Conservation (phyloP, 1,140 invertebrate species). For the Bombus superbus region DNA sequence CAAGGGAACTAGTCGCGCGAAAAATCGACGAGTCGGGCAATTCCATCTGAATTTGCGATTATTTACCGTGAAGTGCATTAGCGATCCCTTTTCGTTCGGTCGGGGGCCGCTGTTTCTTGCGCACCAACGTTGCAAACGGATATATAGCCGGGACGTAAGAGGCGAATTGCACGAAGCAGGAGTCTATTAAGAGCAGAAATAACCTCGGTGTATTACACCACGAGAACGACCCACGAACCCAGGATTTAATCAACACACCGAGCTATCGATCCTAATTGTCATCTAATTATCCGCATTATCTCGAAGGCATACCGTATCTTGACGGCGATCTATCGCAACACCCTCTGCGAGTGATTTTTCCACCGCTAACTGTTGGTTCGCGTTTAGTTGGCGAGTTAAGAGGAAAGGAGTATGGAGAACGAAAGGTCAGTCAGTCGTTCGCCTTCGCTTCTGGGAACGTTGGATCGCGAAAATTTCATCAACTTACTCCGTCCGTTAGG, state of each 20-base stretch:
- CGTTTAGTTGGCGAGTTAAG: not conserved
- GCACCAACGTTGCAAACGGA: not conserved
- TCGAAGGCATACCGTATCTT: not conserved
- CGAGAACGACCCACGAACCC: not conserved
- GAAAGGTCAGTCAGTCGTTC: conserved; percentile 24
- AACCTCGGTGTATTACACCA: conserved; percentile 12
- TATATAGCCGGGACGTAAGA: not conserved
- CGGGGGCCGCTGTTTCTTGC: not conserved
- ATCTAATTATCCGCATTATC: conserved; percentile 14
- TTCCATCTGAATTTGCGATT: conserved; percentile 3
- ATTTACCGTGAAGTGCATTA: conserved; percentile 7
- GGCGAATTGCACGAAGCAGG: not conserved
- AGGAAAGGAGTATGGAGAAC: conserved; percentile 4
- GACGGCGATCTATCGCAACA: not conserved
- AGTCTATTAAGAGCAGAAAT: conserved; percentile 17
- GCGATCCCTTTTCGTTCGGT: conserved; percentile 22
- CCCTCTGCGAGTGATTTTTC: not conserved
- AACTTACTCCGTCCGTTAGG: not conserved
- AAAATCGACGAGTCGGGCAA: not conserved
- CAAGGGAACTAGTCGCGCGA: not conserved
- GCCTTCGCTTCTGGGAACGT: conserved; percentile 6
- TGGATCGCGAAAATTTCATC: conserved; percentile 9
- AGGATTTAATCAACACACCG: not conserved
- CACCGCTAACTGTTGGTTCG: not conserved
- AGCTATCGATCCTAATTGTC: not conserved